Base-by-base conservation (phyloP, 2,113 vertebrate genomes). In the Glaucomys volans region DNA sequence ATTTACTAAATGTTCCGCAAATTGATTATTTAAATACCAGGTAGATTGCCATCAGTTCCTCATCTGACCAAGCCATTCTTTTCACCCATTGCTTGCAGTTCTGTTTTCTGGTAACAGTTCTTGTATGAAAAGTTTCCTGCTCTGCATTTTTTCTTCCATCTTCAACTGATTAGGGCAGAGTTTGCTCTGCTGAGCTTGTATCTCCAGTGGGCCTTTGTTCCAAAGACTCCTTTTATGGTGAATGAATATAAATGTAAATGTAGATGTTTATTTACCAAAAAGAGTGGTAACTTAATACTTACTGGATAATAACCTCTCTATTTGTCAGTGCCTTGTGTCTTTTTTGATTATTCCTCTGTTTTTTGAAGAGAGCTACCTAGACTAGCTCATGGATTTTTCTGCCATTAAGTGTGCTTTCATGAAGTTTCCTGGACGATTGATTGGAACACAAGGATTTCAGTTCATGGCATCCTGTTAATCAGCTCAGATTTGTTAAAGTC, bases 401-500 rank as follows among this genome's bases (percentile, higher is more conserved):
- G 40, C 62, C 59, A 52, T 77, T 50, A 90, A 85, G 40, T 91
- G 75, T 90, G 35, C 7, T 66, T 69, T 95, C 17, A 4, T 35
- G 66, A 95, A 77, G 69, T 93, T 95, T 85, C 76, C 62, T 67
- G 57, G 22, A 93, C 84, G 94, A 94, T 44, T 94, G 52, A 90
- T 93, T 71, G 52, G 42, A 96, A 94, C 40, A 42, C 22, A 90
- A 75, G 66, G 80, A 80, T 95, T 88, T 97, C 62, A 66, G 66
- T 66, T 89, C 30, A 6, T 54, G 59, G 47, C 35, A 8, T 87
- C 76, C 64, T 77, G 72, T 90, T 97, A 88, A 95, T 96, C 84
- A 69, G 80, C 77, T 94, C 87, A 92, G 95, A 95, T 96, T 96
- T 95, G 95, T 93, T 94, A 52, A 85, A 88, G 91, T 95, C 80